phyloP scores from a whole-genome alignment of 2,797 vertebrate genomes.

The Danio albolineatus region DNA sequence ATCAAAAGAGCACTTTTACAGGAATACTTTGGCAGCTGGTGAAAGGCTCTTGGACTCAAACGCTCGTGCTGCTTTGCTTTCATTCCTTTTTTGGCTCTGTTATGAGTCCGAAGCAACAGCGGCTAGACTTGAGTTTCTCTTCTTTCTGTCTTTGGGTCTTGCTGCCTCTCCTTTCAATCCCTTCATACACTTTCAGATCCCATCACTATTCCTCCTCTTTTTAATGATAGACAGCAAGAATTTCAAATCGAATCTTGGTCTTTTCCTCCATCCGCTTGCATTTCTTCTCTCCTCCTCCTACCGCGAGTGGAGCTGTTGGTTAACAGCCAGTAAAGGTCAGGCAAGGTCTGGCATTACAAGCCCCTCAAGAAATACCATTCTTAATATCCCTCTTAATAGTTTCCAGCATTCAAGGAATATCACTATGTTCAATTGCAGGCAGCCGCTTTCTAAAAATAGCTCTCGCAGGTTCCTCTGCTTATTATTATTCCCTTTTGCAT shows the following conservation, averaged over 20 bases:
- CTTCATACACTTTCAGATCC: neutral
- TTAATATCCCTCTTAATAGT: conserved; percentile 66
- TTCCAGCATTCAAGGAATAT: conserved; percentile 72
- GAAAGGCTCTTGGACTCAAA: conserved; percentile 60
- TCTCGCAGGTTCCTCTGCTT: conserved; percentile 52
- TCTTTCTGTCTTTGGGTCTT: conserved; percentile 10
- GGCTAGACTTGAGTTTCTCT: conserved; percentile 20
- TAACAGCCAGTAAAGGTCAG: conserved; percentile 61
- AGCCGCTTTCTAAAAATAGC: conserved; percentile 79
- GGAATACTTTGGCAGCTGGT: conserved; percentile 79
- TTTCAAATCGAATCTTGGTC: neutral
- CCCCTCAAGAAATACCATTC: conserved; percentile 65
- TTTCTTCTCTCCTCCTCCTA: conserved; percentile 1
- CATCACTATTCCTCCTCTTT: neutral
- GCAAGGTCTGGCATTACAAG: conserved; percentile 63
- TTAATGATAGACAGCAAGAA: conserved; percentile 4
- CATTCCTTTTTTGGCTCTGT: conserved; percentile 84
- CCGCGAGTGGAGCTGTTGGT: conserved; percentile 50
- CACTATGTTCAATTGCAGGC: conserved; percentile 63
- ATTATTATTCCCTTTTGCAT: conserved; percentile 61
- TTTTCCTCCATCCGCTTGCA: neutral
- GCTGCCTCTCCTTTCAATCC: neutral
- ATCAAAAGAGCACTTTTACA: conserved; percentile 76
- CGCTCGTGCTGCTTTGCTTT: conserved; percentile 69
- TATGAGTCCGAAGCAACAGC: conserved; percentile 54